These are phyloP conservation scores for Nomada fabriciana DNA, from an alignment of 2,888 invertebrate genomes.

Conservation along the genomic window DNA sequence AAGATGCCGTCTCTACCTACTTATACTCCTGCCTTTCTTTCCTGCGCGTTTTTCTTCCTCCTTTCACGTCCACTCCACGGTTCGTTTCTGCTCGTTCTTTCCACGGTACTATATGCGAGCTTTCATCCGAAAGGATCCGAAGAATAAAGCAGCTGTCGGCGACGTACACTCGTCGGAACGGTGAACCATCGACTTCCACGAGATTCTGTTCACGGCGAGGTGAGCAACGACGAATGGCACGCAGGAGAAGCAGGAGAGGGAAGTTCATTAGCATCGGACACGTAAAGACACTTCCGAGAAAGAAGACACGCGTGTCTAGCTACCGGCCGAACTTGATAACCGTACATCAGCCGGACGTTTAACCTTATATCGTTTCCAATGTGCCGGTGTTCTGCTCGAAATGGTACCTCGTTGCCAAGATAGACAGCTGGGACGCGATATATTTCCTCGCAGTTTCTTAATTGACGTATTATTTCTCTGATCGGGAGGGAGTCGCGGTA, in stretches of 20 bases:
- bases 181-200: conserved; percentile 34
- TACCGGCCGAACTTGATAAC: conserved; percentile 34
- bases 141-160: conserved; percentile 71
- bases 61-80: conserved; percentile 30
- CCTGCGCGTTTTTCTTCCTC: background rate
- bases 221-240: conserved; percentile 35
- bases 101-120: background rate
- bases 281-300: conserved; percentile 60
- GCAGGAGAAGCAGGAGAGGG: conserved; percentile 23
- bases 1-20: conserved; percentile 73
- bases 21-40: conserved; percentile 37
- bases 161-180: conserved; percentile 45
- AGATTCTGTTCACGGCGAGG: conserved; percentile 11
- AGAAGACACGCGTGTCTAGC: conserved; percentile 48
- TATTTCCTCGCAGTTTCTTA: background rate
- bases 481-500: background rate
- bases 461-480: conserved; percentile 6
- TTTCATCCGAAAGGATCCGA: conserved; percentile 33
- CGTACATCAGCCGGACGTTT: conserved; percentile 24
- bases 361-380: conserved; percentile 18
- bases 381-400: conserved; percentile 9
- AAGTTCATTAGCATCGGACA: conserved; percentile 66
- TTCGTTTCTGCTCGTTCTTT: conserved; percentile 2
- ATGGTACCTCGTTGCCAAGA: background rate
- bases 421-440: background rate